phyloP scores from a whole-genome alignment of 1,140 invertebrate genomes.

The Zaprionus davidi region DNA sequence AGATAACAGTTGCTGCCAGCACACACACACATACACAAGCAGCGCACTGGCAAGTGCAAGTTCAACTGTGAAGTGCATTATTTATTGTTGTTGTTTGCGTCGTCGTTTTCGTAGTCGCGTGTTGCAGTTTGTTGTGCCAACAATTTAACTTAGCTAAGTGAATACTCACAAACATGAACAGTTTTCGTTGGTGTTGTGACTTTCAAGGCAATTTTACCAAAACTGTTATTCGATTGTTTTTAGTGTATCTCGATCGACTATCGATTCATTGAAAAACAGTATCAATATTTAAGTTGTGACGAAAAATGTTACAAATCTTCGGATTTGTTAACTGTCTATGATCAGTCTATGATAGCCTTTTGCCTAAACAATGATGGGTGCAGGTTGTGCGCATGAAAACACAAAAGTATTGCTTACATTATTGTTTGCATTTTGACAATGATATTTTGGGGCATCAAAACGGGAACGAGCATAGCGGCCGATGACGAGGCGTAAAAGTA shows the following conservation, averaged over 20 bases:
- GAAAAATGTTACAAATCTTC: background rate
- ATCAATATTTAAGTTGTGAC: too few relatives aligned
- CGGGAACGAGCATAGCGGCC: background rate
- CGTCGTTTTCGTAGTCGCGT: slow-evolving; percentile 15
- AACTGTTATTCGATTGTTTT: background rate
- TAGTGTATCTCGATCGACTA: background rate
- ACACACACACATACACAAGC: background rate
- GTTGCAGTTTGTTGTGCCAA: slow-evolving; percentile 32
- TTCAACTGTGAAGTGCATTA: slow-evolving; percentile 44
- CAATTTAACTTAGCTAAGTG: slow-evolving; percentile 32
- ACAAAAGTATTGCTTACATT: background rate
- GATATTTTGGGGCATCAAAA: background rate
- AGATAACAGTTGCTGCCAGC: slow-evolving; percentile 3
- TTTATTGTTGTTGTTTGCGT: slow-evolving; percentile 3
- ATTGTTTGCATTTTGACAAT: background rate
- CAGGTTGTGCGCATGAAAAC: background rate
- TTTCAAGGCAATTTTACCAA: slow-evolving; percentile 37
- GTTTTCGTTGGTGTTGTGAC: slow-evolving; percentile 18
- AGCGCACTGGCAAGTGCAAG: slow-evolving; percentile 12
- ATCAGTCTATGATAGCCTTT: background rate
- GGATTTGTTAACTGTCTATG: background rate
- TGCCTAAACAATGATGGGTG: background rate
- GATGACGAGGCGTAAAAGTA: slow-evolving; percentile 1
- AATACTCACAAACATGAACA: slow-evolving; percentile 35
- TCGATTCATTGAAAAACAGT: background rate